Base-by-base conservation (phyloP, 1,140 invertebrate genomes). In the Temnothorax curvispinosus region DNA sequence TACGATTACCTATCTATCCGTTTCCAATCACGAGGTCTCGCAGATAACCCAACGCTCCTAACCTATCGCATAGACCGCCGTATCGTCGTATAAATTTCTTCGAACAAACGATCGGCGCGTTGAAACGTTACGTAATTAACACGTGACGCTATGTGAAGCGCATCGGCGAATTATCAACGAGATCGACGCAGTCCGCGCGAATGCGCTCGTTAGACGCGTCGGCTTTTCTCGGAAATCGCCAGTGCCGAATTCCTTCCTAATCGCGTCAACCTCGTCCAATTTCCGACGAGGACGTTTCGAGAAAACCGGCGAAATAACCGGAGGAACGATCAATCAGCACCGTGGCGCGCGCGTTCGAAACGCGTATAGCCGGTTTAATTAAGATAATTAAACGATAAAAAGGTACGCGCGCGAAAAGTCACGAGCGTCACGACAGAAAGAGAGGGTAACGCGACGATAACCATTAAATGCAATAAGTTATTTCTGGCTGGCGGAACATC, bases 11-110 rank as follows among this genome's bases (percentile, higher is more conserved):
- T 93, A 92, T 93, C 92, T 88, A 80, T 76, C 72, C 82, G 58
- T 91, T 90, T 76, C 76, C 86, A 93, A 93, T 93, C 92, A 91
- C 91, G 89, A 92, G 92, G 92, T 93, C 91, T 93, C 67, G n/a
- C 75, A 93, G 92, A 93, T 93, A 93, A 93, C 92, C 92, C 82
- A 92, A 87, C 74, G 86, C 85, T 92, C 90, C 85, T 80, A 92
- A 91, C 76, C 89, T 82, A 86, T 92, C 81, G 78, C 69, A 56
- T 60, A 80, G n/a, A 75, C 15, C 80, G 47, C 3, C 56, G 74
- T 21, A 21, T 44, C 41, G 65, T 58, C 21, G 21, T 50, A 65
- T 50, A 60, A 56, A 50, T 81, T 87, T 64, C 47, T 84, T 65
- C 52, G 15, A n/a, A 15, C n/a, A 18, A 60, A 13, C n/a, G 52